Conservation (phyloP, 2,797 vertebrate genomes). For the Aythya fuligula region DNA sequence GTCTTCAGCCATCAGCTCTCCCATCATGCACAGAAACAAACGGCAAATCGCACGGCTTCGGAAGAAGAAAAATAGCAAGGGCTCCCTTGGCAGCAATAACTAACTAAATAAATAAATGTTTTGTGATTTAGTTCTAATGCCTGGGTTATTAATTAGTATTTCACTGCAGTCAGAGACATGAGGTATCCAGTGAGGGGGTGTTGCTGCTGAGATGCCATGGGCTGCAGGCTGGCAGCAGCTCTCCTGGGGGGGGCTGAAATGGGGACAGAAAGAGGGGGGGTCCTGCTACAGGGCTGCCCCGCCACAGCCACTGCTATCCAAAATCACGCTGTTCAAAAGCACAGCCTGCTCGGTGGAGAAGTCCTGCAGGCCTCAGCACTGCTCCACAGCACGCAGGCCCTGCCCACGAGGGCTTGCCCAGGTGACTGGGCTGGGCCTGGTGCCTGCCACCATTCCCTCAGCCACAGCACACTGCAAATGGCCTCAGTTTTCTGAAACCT, state of each 20-base stretch:
- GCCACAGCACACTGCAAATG: background rate
- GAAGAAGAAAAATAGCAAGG: background rate
- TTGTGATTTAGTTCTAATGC: background rate
- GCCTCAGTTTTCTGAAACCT: background rate
- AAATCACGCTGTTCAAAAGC: background rate
- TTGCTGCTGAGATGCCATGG: background rate
- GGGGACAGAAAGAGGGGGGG: background rate
- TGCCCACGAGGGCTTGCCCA: rapidly evolving
- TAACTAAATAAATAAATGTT: background rate
- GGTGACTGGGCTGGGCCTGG: rapidly evolving
- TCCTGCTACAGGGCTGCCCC: background rate
- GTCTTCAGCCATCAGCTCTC: background rate
- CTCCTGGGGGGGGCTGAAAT: background rate
- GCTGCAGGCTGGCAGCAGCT: too few species aligned
- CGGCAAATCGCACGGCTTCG: rapidly evolving
- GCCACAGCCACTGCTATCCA: too few species aligned
- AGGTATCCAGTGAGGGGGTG: background rate
- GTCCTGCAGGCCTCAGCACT: background rate
- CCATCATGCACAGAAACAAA: background rate
- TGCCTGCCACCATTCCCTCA: background rate
- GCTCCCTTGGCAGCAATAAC: background rate
- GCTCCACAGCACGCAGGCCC: rapidly evolving
- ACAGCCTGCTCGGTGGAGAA: background rate
- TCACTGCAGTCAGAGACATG: background rate
- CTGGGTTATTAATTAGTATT: background rate